phyloP scores from a whole-genome alignment of 1,140 invertebrate species.

The Glossosoma conforme region DNA sequence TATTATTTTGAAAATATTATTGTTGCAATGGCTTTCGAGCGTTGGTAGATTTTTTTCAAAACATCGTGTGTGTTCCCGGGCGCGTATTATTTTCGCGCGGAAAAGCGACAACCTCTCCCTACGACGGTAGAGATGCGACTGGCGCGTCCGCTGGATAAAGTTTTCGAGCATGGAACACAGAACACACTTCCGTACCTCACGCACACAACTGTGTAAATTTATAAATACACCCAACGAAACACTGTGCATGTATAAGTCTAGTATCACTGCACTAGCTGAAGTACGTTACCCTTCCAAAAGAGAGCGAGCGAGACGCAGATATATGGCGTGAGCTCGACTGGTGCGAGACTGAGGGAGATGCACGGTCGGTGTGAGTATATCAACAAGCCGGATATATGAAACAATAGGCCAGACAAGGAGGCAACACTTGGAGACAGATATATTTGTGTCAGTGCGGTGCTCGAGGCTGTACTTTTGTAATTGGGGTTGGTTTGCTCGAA shows the following conservation, averaged over 20 bases:
- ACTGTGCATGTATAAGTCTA: slow-evolving; percentile 6
- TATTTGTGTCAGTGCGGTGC: slow-evolving; percentile 9
- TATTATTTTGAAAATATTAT: too few relatives aligned
- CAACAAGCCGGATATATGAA: slow-evolving; percentile 10
- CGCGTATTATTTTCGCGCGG: neutral
- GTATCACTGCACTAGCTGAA: slow-evolving; percentile 9
- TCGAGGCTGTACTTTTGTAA: slow-evolving; percentile 14
- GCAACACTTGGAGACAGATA: neutral
- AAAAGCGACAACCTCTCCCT: slow-evolving; percentile 2
- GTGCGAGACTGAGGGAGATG: slow-evolving; percentile 3
- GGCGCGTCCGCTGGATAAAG: slow-evolving; percentile 12
- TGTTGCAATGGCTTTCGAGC: too few relatives aligned
- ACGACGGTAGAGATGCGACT: slow-evolving; percentile 15
- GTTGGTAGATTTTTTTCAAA: too few relatives aligned
- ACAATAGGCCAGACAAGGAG: slow-evolving; percentile 12
- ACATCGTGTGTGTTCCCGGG: too few relatives aligned
- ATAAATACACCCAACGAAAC: neutral
- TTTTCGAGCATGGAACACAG: slow-evolving; percentile 13
- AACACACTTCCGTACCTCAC: slow-evolving; percentile 15
- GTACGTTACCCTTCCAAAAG: slow-evolving; percentile 14
- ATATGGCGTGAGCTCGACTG: too few relatives aligned
- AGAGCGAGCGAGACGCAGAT: slow-evolving; percentile 10
- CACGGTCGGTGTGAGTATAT: slow-evolving; percentile 2
- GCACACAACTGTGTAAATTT: neutral
- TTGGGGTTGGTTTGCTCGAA: slow-evolving; percentile 11